Evolutionary conservation across 2,888 invertebrate species (phyloP).

Genomic region (Pachliopta kotzebuea): DNA sequence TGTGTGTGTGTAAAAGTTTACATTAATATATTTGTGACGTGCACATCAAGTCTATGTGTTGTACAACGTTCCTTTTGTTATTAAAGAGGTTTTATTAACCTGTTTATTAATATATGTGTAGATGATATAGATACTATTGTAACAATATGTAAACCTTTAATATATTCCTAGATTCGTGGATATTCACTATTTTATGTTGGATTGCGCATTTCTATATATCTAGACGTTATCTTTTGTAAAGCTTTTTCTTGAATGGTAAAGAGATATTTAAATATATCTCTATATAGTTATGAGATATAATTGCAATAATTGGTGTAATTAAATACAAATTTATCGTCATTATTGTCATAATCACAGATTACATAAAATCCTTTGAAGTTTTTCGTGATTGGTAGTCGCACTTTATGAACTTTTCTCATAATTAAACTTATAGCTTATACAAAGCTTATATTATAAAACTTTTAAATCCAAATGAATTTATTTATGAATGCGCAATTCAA

Average conservation of each 20-base stretch:
- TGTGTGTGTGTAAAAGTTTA: slow-evolving; percentile 47
- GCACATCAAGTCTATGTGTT: slow-evolving; percentile 59
- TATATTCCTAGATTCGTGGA: slow-evolving; percentile 8
- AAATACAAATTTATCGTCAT: too few relatives aligned
- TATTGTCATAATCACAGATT: too few relatives aligned
- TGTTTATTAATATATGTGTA: slow-evolving; percentile 57
- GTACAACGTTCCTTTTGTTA: slow-evolving; percentile 70
- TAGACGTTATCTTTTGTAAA: too few relatives aligned
- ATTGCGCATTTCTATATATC: slow-evolving; percentile 52
- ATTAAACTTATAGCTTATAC: too few relatives aligned
- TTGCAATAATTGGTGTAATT: too few relatives aligned
- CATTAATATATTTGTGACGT: slow-evolving; percentile 48
- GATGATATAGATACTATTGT: slow-evolving; percentile 48
- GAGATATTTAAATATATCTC: too few relatives aligned
- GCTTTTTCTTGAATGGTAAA: too few relatives aligned
- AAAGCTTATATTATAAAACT: background rate
- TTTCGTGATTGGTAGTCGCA: too few relatives aligned
- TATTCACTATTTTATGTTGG: slow-evolving; percentile 34
- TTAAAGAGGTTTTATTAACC: slow-evolving; percentile 66
- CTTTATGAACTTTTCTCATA: too few relatives aligned
- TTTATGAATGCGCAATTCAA: slow-evolving; percentile 57
- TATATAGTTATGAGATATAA: too few relatives aligned
- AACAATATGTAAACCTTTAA: slow-evolving; percentile 26
- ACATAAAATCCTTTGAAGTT: too few relatives aligned
- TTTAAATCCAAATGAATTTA: slow-evolving; percentile 21